Evolutionary conservation across 2,888 invertebrate species (phyloP), one percentile per base, ranked within the genome.

Genomic region (Aproaerema taeniolella): DNA sequence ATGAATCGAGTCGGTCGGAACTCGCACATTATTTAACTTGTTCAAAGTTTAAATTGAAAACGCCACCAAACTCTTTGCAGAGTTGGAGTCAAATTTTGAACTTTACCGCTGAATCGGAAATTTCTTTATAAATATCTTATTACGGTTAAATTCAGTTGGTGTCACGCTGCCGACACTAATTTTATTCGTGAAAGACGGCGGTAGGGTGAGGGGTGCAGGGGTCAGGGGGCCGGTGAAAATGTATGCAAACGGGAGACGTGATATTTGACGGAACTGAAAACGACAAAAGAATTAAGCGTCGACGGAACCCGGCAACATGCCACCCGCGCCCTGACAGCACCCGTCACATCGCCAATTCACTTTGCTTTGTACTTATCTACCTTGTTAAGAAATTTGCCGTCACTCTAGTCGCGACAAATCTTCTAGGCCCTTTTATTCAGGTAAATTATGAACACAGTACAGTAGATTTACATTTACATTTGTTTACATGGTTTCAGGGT

Each of bases 41-140:
- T 65, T 71, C 76, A 67, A 86, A 86, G 77, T 86, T 86, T 85
- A 86, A 86, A 86, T 86, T 86, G 86, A 85, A 85, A 85, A 85
- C 75, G 81, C 77, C 69, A 76, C 76, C 74, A 61, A 85, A 86
- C 83, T 85, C 85, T 82, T 83, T 82, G 77, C 67, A 64, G 69
- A 78, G 76, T 75, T 69, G 65, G 73, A 81, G 75, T 82, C 76
- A 80, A 85, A 85, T 80, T 85, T 77, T 85, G 85, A 86, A 86
- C 83, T 86, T 85, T 83, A 78, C 82, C 71, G 78, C 76, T 82
- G 85, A 86, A 86, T 86, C 71, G 81, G 81, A 83, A 82, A 85
- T 81, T 78, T 83, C 86, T 83, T 83, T 83, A 86, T 86, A 86
- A 86, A 86, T 86, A 85, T 82, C 78, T 83, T 85, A 86, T 83